Evolutionary conservation across 2,888 invertebrate species (phyloP).

Genomic region (Spicauda simplicius): DNA sequence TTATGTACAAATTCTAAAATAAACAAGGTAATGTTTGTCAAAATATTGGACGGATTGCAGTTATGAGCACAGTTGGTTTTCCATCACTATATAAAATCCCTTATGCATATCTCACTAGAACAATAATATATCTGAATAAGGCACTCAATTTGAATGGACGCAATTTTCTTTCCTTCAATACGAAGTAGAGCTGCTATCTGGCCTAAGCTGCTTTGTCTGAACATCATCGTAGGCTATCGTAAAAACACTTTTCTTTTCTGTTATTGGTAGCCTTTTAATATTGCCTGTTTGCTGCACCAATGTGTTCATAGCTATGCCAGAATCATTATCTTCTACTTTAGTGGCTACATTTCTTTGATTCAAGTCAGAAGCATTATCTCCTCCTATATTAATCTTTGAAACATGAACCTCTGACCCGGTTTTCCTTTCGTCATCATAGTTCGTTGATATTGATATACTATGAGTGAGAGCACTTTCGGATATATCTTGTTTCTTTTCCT

Average conservation of each 20-base stretch:
- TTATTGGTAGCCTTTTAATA: conserved; percentile 87
- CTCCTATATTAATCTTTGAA: conserved; percentile 81
- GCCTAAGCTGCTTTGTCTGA: conserved; percentile 91
- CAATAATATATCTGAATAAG: conserved; percentile 49
- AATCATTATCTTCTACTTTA: conserved; percentile 89
- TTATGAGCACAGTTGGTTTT: conserved; percentile 35
- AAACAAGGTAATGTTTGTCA: conserved; percentile 36
- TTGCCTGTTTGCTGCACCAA: conserved; percentile 81
- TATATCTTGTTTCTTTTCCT: conserved; percentile 60
- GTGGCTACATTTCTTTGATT: conserved; percentile 56
- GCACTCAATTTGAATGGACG: conserved; percentile 57
- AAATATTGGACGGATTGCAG: conserved; percentile 52
- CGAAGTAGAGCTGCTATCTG: conserved; percentile 92
- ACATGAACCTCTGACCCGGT: conserved; percentile 83
- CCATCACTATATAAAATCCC: conserved; percentile 16
- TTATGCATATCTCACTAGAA: conserved; percentile 29
- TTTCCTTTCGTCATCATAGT: conserved; percentile 66
- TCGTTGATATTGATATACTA: conserved; percentile 77
- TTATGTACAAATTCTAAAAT: conserved; percentile 40
- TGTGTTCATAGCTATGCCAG: conserved; percentile 90
- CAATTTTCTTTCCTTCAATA: conserved; percentile 55
- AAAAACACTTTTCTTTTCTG: conserved; percentile 96
- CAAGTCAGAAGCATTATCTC: conserved; percentile 59
- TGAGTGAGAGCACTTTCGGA: conserved; percentile 76
- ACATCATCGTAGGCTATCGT: conserved; percentile 97